Base-by-base conservation (phyloP, 1,140 invertebrate genomes). In the Temnothorax curvispinosus region DNA sequence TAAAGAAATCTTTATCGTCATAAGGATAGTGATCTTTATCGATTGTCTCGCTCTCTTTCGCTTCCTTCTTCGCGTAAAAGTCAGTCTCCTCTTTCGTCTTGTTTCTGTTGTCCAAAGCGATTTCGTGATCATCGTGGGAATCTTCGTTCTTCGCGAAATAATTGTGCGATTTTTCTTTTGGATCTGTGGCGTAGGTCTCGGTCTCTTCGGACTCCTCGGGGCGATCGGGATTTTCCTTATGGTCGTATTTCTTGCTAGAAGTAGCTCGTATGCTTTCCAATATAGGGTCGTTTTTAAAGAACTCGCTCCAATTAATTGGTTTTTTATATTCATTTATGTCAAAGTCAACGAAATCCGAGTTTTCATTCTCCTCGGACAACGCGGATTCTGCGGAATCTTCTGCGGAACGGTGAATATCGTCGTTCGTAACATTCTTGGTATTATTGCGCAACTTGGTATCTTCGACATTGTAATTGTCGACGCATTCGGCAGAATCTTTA, bases 261-360 rank as follows among this genome's bases (percentile, higher is more conserved):
- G 9, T 8, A 60, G 38, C 13, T 3, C 2, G 56, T 27, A 80
- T 47, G 38, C 54, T 71, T 78, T 88, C n/a, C 50, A 87, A 85
- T 74, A 74, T 74, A 69, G 89, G 75, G 75, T 88, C 87, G 60
- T 85, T 85, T 67, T 89, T 88, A 67, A 93, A 85, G 64, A 94
- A 91, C 67, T 92, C 89, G 50, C 92, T 89, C 44, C 90, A 88
- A 89, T 93, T 67, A 44, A 94, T 92, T 8, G 93, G 92, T 56
- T 91, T 89, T 41, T 38, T 90, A 60, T 90, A 92, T n/a, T 93
- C 91, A 18, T 91, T 87, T 54, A 92, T 88, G 38, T 93, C 91
- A 72, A 93, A 93, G n/a, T 90, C 41, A 58, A 91, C 52, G 44
- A 69, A 74, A 13, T 85, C 71, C 18, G 93, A 85, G 0, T 92